Evolutionary conservation across 2,113 vertebrate species (phyloP).

Genomic region (Hippocampus comes): DNA sequence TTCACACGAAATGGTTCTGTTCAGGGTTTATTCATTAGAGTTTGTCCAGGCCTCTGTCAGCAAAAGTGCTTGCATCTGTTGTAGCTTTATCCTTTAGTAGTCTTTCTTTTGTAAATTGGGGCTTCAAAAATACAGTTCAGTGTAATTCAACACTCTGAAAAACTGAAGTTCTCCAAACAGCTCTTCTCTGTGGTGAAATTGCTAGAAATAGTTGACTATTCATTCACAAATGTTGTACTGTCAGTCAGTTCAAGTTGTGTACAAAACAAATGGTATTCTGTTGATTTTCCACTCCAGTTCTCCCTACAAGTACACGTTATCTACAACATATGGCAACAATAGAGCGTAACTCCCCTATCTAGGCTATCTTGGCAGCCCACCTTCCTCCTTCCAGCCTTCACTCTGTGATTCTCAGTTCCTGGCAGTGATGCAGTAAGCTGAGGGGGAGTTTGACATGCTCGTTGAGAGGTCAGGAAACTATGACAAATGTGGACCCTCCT

Average conservation of each 20-base stretch:
- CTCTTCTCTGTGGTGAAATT: not conserved
- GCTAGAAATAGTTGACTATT: not conserved
- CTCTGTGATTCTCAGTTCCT: conserved; percentile 20
- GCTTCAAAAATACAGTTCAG: not conserved
- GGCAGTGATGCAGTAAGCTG: conserved; percentile 7
- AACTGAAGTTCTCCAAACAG: not conserved
- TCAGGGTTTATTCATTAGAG: no score
- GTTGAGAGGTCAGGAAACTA: conserved; percentile 6
- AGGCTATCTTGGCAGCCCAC: conserved; percentile 7
- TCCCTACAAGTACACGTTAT: conserved; percentile 1
- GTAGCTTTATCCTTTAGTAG: no score
- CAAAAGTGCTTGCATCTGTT: no score
- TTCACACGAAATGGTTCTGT: no score
- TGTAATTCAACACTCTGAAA: not conserved
- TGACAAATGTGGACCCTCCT: not conserved
- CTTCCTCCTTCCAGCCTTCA: conserved; percentile 2
- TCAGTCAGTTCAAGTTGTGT: not conserved
- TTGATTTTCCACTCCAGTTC: conserved; percentile 32
- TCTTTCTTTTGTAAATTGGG: not conserved
- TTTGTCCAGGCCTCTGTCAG: no score
- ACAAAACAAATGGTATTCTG: conserved; percentile 3
- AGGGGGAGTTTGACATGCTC: conserved; percentile 14
- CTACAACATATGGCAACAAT: conserved; percentile 51
- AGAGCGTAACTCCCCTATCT: conserved; percentile 23
- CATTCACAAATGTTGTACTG: not conserved